Evolutionary conservation across 2,888 invertebrate genomes (phyloP), one percentile per base, ranked within the genome.

Genomic region (Orthonevra nobilis): DNA sequence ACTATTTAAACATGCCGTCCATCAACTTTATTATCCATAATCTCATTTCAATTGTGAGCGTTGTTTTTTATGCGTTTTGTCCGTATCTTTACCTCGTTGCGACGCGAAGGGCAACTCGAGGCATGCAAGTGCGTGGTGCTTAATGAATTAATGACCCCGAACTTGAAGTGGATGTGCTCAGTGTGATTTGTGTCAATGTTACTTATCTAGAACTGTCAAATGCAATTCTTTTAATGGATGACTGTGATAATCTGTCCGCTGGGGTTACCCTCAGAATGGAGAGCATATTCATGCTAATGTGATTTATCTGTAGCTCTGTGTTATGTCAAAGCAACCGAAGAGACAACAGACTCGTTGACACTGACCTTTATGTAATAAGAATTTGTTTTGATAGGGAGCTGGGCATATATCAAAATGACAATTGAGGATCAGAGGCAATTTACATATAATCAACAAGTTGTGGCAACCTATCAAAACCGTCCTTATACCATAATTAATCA

Each of bases 121-220:
- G 17, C 1, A 14, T 63, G 10, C 42, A 10, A 26, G 12, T 23
- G 12, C 42, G 23, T 46, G 10, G 10, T 26, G 12, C 28, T 28
- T 58, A 44, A 50, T 38, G 30, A 60, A 72, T 48, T 63, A 50
- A 63, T 72, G 72, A 63, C 63, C 48, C 38, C 48, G 40, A 48
- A 36, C 50, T 64, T 52, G 52, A 26, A 63, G 50, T 50, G 50
- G 38, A 54, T 54, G 46, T 38, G 20, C 23, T 30, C 34, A 42
- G 17, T 46, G 52, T 66, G 73, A 64, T 73, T 73, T 73, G 66
- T 73, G 58, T 66, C 36, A 40, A 46, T 56, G 40, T 44, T 40
- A 64, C 52, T 73, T 66, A 73, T 73, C 73, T 44, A 36, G 23
- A 73, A 60, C 44, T 64, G 58, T 60, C 50, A 38, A 36, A 30